These are phyloP conservation scores for Bursaphelenchus okinawaensis DNA, from an alignment of 2,888 invertebrate genomes.

Conservation along the genomic window DNA sequence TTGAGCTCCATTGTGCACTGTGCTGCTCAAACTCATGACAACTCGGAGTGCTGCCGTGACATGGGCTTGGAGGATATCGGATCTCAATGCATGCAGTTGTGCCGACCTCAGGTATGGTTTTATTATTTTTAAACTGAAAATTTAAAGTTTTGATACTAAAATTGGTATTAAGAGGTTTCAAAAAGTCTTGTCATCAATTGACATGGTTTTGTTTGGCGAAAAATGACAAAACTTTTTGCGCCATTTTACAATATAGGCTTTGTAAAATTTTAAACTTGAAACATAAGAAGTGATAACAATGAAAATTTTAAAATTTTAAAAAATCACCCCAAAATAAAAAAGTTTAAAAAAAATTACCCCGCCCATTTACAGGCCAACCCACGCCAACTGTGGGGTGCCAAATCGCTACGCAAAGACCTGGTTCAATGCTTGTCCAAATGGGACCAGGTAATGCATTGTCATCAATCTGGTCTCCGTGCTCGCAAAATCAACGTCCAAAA, in stretches of 20 bases:
- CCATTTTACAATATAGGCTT: too few relatives aligned
- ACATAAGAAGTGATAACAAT: too few relatives aligned
- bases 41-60: conserved; percentile 47
- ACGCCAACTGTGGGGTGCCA: conserved; percentile 52
- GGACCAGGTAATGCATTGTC: conserved; percentile 57
- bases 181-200: too few relatives aligned
- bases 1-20: conserved; percentile 53
- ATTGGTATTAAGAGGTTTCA: not conserved
- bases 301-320: too few relatives aligned
- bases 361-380: conserved; percentile 51
- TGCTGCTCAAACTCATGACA: conserved; percentile 54
- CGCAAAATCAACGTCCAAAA: conserved; percentile 38
- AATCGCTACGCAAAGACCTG: conserved; percentile 52
- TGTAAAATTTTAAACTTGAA: too few relatives aligned
- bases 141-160: not conserved
- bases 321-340: too few relatives aligned
- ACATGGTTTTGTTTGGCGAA: not conserved
- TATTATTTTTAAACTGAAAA: not conserved
- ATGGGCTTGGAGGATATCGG: conserved; percentile 52
- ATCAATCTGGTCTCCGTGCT: conserved; percentile 53
- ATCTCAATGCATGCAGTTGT: conserved; percentile 49
- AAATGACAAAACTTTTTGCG: not conserved
- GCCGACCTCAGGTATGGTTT: conserved; percentile 44
- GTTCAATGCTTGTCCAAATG: conserved; percentile 55
- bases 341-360: too few relatives aligned